These are phyloP conservation scores for Globodera ellingtonae DNA, from an alignment of 1,140 invertebrate species.

Conservation along the genomic window DNA sequence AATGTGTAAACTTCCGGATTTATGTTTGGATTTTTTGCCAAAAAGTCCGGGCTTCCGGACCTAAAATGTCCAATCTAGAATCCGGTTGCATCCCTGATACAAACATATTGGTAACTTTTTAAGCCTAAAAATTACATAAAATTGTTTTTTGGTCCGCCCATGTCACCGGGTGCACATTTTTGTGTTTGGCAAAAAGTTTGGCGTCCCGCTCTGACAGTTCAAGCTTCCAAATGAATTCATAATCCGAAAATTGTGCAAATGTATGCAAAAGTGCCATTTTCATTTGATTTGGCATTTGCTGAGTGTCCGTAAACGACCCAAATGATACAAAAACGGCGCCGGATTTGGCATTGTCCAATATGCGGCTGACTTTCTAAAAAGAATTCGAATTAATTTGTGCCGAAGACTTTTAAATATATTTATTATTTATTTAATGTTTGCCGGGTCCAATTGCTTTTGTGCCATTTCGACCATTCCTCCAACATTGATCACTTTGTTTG, in stretches of 20 bases:
- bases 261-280: conserved; percentile 26
- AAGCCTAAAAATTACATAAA: not conserved
- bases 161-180: conserved; percentile 19
- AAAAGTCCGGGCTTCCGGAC: too few relatives aligned
- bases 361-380: not conserved
- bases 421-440: conserved; percentile 8
- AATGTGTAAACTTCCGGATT: too few relatives aligned
- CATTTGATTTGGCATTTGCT: conserved; percentile 23
- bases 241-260: conserved; percentile 24
- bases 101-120: too few relatives aligned
- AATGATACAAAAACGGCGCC: conserved; percentile 41
- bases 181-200: conserved; percentile 4
- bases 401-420: not conserved
- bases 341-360: conserved; percentile 21
- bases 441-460: conserved; percentile 15
- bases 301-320: conserved; percentile 39
- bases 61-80: too few relatives aligned
- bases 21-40: too few relatives aligned
- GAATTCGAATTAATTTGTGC: not conserved
- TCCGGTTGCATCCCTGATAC: too few relatives aligned
- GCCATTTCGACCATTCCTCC: conserved; percentile 28
- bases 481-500: conserved; percentile 37
- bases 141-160: conserved; percentile 22
- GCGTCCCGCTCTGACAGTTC: conserved; percentile 18
- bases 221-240: conserved; percentile 39